phyloP scores from a whole-genome alignment of 37 sponge, comb jelly and placozoan genomes.

The Halichondria panicea region DNA sequence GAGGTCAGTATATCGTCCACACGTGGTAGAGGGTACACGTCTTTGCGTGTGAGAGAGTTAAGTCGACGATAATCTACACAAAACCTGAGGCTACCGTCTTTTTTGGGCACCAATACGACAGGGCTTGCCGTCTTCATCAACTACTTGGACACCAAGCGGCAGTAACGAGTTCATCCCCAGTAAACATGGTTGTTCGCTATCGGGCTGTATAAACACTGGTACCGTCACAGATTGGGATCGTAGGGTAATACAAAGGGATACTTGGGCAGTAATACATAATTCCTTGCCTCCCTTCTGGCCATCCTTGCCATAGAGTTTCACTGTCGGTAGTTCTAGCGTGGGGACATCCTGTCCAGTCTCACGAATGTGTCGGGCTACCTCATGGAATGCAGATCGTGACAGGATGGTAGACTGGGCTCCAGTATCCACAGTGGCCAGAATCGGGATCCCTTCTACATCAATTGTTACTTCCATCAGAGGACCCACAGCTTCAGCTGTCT shows the following conservation, averaged over 20 bases:
- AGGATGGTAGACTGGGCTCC: conserved; percentile 50
- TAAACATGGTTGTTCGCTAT: conserved; percentile 34
- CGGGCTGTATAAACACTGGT: conserved; percentile 36
- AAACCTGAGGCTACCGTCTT: too few relatives aligned
- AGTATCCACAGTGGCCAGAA: conserved; percentile 26
- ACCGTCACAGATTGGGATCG: background rate
- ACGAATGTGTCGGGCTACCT: background rate
- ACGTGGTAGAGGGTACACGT: too few relatives aligned
- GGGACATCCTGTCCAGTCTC: background rate
- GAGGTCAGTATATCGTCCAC: conserved; percentile 24
- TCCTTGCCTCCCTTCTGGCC: background rate
- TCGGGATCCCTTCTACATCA: conserved; percentile 15
- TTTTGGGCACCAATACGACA: too few relatives aligned
- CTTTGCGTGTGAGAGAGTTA: too few relatives aligned
- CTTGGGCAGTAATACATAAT: conserved; percentile 16
- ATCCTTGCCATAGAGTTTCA: conserved; percentile 24
- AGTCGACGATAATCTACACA: too few relatives aligned
- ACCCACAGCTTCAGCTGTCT: conserved; percentile 14
- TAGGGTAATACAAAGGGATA: background rate
- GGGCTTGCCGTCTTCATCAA: too few relatives aligned
- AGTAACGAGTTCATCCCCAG: conserved; percentile 48
- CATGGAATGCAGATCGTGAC: conserved; percentile 5
- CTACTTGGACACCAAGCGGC: too few relatives aligned
- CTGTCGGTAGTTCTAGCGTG: conserved; percentile 3
- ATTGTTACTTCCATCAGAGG: background rate